Evolutionary conservation across 35 echinoderm and acorn worm genomes (phyloP).

Genomic region (Amphiura filiformis): DNA sequence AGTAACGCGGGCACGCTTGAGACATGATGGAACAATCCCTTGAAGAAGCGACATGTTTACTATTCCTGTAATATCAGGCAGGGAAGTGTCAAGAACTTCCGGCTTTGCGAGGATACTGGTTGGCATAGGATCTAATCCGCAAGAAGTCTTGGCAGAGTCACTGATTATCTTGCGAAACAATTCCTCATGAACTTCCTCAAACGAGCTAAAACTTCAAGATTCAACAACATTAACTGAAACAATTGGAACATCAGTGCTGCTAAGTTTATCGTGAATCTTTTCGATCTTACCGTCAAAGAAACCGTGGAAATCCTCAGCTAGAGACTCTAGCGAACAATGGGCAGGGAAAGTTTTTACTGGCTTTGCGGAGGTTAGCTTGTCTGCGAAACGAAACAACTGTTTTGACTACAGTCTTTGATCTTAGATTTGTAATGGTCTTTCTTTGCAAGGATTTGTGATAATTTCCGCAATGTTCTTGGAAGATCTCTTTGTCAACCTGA

Average conservation of each 20-base stretch:
- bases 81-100: background rate
- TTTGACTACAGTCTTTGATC: background rate
- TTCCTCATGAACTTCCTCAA: no score
- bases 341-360: no score
- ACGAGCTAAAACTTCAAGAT: no score
- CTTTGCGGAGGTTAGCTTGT: no score
- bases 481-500: no score
- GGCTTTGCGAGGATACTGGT: background rate
- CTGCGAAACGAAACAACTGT: background rate
- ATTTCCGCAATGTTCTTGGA: no score
- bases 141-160: no score
- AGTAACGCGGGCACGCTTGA: background rate
- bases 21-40: background rate
- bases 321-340: no score
- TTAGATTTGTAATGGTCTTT: background rate
- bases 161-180: background rate
- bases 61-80: background rate
- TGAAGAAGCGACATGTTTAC: background rate
- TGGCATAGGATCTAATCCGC: background rate
- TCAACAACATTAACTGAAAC: conserved; percentile 8
- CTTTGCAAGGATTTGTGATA: conserved; percentile 10
- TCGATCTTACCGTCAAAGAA: no score
- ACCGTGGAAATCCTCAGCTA: no score
- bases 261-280: no score
- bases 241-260: background rate